Evolutionary conservation across 64 coral and sea anemone genomes (phyloP).

Genomic region (Montipora cactus): DNA sequence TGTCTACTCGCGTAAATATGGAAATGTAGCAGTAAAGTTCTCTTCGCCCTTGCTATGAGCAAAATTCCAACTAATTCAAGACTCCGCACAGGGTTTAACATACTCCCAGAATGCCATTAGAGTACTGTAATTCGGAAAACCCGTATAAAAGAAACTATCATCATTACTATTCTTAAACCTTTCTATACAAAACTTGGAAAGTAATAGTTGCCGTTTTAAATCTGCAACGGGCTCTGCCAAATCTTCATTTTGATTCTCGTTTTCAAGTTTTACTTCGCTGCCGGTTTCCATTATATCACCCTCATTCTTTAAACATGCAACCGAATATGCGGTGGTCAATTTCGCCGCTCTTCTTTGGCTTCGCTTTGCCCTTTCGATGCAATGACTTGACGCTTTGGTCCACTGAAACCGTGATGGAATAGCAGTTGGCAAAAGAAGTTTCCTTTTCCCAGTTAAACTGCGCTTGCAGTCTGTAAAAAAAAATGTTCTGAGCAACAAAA

Average conservation of each 20-base stretch:
- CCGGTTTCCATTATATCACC: no score
- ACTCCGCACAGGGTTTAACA: no score
- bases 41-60: no score
- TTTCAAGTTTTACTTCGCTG: no score
- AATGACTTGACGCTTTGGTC: constrained; percentile 13
- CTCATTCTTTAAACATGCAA: no score
- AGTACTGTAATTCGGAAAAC: no score
- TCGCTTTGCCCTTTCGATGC: background rate
- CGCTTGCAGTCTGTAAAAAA: background rate
- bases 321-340: no score
- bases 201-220: background rate
- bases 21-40: no score
- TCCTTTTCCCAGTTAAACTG: constrained; percentile 34
- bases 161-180: constrained; percentile 15
- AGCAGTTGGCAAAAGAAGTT: constrained; percentile 21
- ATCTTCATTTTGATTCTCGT: background rate
- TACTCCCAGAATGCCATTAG: no score
- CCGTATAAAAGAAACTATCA: background rate
- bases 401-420: constrained; percentile 33
- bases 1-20: background rate
- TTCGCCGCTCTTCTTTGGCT: no score
- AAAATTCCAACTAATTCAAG: no score
- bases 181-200: background rate
- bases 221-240: background rate
- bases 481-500: constrained; percentile 45